Base-by-base conservation (phyloP, 2,888 invertebrate genomes). In the Argyra leucocephala region DNA sequence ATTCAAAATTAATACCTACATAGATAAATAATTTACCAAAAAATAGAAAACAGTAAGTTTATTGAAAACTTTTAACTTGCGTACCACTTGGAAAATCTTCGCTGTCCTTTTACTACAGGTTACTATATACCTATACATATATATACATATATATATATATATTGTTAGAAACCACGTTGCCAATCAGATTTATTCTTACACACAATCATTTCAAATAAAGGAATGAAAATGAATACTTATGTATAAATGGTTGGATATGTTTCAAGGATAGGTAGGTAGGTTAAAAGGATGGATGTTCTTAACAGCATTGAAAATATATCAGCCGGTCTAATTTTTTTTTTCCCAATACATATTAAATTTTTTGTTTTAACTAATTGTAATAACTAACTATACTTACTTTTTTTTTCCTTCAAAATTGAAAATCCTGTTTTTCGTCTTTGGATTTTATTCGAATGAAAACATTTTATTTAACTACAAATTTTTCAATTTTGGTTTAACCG, bases 141-240 rank as follows among this genome's bases (percentile, higher is more conserved):
- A 31, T 31, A 31, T 31, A 26, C 26, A 26, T 26, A 26, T 26
- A 26, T 31, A 10, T 31, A 10, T 6, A 10, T 31, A 10, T 12
- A 31, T 7, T 26, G 4, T 26, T 9, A 48, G 48, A 48, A 48
- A 48, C 48, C 48, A 48, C 48, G 48, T 48, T 48, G 48, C 48
- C 48, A 48, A 48, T 48, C 48, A 48, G 48, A 48, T 48, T 48
- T 48, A n/a, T 48, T 48, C 48, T 48, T 18, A 48, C 18, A 37
- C 37, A 48, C 48, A 48, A 48, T 48, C 48, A n/a, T 15, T 48
- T 48, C 15, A 48, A 5, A 15, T n/a, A n/a, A n/a, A n/a, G n/a
- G n/a, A n/a, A n/a, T n/a, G n/a, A n/a, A n/a, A n/a, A n/a, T n/a
- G n/a, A n/a, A n/a, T n/a, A n/a, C n/a, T n/a, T n/a, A n/a, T n/a